These are phyloP conservation scores for Amphibalanus amphitrite DNA, from an alignment of 1,140 invertebrate genomes.

Conservation along the genomic window DNA sequence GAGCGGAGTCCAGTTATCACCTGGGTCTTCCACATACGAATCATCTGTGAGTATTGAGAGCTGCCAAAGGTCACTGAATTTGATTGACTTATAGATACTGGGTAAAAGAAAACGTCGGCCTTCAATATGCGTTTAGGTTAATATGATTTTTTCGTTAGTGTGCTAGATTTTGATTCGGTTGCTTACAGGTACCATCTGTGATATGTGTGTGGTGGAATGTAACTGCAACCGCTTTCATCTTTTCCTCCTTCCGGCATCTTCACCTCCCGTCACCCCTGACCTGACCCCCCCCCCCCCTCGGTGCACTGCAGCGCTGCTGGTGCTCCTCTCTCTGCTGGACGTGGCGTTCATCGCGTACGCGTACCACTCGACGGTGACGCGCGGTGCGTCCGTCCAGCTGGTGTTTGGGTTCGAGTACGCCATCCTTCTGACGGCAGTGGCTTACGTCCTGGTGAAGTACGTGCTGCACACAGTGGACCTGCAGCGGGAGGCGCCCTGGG, in stretches of 20 bases:
- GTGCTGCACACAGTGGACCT: conserved; percentile 82
- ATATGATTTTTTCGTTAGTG: not conserved
- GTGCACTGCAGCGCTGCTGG: conserved; percentile 35
- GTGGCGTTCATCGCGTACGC: conserved; percentile 82
- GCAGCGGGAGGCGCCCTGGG: conserved; percentile 93
- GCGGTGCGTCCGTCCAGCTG: conserved; percentile 91
- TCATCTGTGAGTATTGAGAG: conserved; percentile 44
- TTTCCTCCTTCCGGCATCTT: no score
- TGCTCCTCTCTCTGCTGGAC: conserved; percentile 64
- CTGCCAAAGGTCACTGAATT: not conserved
- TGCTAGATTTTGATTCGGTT: not conserved
- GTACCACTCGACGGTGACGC: conserved; percentile 79
- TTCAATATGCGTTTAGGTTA: not conserved
- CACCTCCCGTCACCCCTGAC: not conserved
- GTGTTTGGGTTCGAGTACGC: conserved; percentile 99
- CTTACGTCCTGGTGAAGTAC: conserved; percentile 92
- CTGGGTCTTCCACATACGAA: conserved; percentile 82
- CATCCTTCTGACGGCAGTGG: conserved; percentile 80
- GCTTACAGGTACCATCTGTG: no score
- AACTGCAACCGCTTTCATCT: not conserved
- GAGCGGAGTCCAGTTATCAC: conserved; percentile 65
- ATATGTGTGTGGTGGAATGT: no score
- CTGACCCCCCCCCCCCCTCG: not conserved
- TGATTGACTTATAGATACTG: not conserved
- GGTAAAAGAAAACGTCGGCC: not conserved